Evolutionary conservation across 2,113 vertebrate genomes (phyloP).

Genomic region (Crotalus tigris): DNA sequence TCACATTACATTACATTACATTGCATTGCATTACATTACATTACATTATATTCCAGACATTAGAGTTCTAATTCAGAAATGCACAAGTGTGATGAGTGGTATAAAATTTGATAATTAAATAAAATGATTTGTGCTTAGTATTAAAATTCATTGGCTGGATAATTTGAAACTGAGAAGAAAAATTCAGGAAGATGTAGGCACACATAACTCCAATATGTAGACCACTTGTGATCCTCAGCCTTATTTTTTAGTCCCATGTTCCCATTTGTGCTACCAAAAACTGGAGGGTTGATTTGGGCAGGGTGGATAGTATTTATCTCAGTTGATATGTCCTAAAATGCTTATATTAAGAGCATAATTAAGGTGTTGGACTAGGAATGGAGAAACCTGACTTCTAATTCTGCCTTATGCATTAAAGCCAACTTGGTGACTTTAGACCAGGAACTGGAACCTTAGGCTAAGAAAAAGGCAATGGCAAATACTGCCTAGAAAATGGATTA

Average conservation of each 20-base stretch:
- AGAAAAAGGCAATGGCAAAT: no score
- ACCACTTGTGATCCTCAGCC: background rate
- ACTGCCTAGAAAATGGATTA: no score
- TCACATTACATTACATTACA: no score
- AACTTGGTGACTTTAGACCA: no score
- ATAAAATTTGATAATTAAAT: no score
- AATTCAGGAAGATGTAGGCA: background rate
- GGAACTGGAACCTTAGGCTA: no score
- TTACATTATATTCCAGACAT: background rate
- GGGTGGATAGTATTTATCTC: slow-evolving; percentile 47
- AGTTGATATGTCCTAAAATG: slow-evolving; percentile 44
- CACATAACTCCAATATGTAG: background rate
- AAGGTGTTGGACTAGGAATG: background rate
- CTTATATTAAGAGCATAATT: background rate
- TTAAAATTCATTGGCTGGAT: background rate
- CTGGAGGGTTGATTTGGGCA: slow-evolving; percentile 16
- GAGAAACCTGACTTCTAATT: background rate
- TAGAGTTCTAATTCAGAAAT: background rate
- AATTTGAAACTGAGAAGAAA: background rate
- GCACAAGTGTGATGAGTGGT: no score
- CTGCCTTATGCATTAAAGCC: no score
- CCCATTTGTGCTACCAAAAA: background rate
- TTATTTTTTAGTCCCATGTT: background rate
- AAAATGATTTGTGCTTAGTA: background rate
- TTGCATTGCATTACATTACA: no score